These are phyloP conservation scores for Glaucidium brasilianum DNA, from an alignment of 2,113 vertebrate species.

Conservation along the genomic window DNA sequence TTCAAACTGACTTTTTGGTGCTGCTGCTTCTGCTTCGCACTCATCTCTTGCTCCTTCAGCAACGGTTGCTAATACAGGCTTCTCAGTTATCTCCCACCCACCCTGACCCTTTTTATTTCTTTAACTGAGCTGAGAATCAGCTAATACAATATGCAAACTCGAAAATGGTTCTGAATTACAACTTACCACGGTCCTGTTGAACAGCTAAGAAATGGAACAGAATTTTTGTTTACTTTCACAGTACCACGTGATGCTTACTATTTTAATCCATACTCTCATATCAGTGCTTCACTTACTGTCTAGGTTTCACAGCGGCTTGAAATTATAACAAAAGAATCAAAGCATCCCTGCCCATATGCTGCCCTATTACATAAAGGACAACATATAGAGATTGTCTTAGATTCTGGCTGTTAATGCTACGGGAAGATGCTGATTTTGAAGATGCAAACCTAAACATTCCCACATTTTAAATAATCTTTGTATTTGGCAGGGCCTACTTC, in stretches of 20 bases:
- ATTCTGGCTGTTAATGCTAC: background rate
- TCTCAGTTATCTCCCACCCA: background rate
- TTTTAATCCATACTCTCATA: background rate
- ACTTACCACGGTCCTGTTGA: background rate
- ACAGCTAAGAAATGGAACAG: background rate
- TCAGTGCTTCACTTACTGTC: background rate
- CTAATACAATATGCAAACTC: background rate
- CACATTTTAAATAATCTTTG: background rate
- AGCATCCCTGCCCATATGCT: background rate
- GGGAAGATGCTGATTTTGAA: background rate
- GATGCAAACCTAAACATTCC: conserved; percentile 29
- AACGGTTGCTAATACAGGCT: background rate
- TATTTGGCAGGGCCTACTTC: background rate
- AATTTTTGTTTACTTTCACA: background rate
- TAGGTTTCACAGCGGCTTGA: background rate
- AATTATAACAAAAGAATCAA: background rate
- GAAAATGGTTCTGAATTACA: background rate
- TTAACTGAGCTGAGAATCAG: background rate
- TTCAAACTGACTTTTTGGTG: background rate
- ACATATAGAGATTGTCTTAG: conserved; percentile 11
- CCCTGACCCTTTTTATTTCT: background rate
- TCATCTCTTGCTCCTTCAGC: background rate
- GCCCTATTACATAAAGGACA: background rate
- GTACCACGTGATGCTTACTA: background rate
- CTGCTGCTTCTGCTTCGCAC: background rate